Evolutionary conservation across 2,888 invertebrate genomes (phyloP).

Genomic region (Ectemnius cavifrons): DNA sequence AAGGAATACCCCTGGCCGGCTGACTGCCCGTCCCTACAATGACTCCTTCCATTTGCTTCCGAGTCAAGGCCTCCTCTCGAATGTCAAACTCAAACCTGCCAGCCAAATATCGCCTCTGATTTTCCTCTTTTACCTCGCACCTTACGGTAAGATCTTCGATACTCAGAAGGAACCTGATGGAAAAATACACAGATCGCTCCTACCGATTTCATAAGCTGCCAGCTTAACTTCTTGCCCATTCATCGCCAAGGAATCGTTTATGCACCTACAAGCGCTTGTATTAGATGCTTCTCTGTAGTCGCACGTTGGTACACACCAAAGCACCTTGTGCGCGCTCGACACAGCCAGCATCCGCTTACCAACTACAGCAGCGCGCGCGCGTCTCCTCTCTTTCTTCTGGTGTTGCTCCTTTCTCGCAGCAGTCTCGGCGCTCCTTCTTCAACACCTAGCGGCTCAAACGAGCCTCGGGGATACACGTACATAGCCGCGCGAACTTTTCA

Average conservation of each 20-base stretch:
- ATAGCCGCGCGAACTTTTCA: conserved; percentile 50
- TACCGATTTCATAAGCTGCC: conserved; percentile 11
- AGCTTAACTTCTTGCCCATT: conserved; percentile 44
- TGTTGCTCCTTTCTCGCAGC: background rate
- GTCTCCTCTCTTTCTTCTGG: background rate
- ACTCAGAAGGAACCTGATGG: background rate
- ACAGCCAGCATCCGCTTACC: too few relatives aligned
- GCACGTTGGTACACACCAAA: background rate
- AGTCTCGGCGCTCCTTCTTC: background rate
- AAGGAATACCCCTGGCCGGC: conserved; percentile 13
- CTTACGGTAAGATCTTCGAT: background rate
- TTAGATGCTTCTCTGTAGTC: conserved; percentile 32
- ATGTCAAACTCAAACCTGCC: background rate
- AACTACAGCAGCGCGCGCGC: background rate
- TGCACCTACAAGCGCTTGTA: conserved; percentile 35
- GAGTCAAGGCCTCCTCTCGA: background rate
- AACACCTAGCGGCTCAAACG: conserved; percentile 31
- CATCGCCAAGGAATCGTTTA: conserved; percentile 46
- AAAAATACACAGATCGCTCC: conserved; percentile 10
- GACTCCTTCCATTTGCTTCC: background rate
- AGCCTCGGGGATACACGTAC: conserved; percentile 33
- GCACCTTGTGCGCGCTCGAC: too few relatives aligned
- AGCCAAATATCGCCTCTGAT: background rate
- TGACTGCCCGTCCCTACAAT: conserved; percentile 16
- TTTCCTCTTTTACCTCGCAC: background rate